Percentiles rank a stretch among this genome's conserved stretches.
Evolutionary conservation across 2,888 invertebrate species (phyloP).

Genomic region (Tachystola acroxantha): DNA sequence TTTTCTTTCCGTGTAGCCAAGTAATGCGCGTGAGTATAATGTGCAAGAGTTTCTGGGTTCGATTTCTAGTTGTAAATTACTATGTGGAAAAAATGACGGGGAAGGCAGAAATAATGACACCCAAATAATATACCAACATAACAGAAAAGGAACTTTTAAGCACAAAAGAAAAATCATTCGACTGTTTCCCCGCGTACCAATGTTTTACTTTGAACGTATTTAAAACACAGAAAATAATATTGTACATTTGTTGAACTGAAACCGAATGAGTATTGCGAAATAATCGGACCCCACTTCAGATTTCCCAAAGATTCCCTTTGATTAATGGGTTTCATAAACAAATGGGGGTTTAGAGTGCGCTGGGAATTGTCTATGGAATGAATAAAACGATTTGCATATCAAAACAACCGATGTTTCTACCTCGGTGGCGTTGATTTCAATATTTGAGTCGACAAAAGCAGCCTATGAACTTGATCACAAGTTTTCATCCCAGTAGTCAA

Average conservation of each 20-base stretch:
- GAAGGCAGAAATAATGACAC: too few relatives aligned
- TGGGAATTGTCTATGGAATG: slow-evolving; percentile 15
- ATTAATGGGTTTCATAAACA: slow-evolving; percentile 26
- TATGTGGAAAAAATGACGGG: too few relatives aligned
- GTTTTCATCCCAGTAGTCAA: background rate
- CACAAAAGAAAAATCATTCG: slow-evolving; percentile 1
- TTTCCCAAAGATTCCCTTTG: slow-evolving; percentile 23
- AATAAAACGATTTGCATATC: slow-evolving; percentile 34
- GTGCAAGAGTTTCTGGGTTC: too few relatives aligned
- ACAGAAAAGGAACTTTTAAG: background rate
- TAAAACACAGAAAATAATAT: background rate
- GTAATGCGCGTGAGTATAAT: too few relatives aligned
- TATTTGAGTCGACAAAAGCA: background rate
- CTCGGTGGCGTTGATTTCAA: slow-evolving; percentile 3
- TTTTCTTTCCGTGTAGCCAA: too few relatives aligned
- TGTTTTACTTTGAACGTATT: slow-evolving; percentile 3
- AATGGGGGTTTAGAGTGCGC: slow-evolving; percentile 14
- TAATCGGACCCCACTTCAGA: slow-evolving; percentile 16
- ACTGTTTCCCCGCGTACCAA: background rate
- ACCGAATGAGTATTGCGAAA: slow-evolving; percentile 19
- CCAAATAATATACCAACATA: too few relatives aligned
- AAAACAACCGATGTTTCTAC: slow-evolving; percentile 17
- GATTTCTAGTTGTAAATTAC: too few relatives aligned
- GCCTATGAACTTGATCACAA: background rate
- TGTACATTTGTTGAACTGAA: slow-evolving; percentile 16